A percentile compares a stretch with the other conserved stretches of the same genome.
These are phyloP conservation scores for Chaenocephalus aceratus DNA, from an alignment of 2,113 vertebrate genomes.

Conservation along the genomic window DNA sequence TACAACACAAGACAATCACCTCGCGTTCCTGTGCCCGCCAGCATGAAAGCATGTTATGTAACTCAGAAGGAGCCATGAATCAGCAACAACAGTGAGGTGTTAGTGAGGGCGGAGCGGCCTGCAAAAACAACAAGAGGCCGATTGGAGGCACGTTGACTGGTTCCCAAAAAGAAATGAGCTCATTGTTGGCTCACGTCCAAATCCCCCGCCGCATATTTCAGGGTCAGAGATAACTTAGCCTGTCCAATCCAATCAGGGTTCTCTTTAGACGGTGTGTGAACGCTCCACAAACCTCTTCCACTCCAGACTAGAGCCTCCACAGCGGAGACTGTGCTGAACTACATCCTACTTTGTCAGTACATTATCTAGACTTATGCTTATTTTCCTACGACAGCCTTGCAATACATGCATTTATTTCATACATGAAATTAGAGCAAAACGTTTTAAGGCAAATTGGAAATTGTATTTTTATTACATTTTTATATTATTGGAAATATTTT, in stretches of 20 bases:
- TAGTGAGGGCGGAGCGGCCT: conserved; percentile 21
- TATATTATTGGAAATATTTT: too few relatives aligned
- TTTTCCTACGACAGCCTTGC: too few relatives aligned
- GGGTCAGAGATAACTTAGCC: conserved; percentile 78
- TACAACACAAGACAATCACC: conserved; percentile 31
- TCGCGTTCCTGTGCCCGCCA: conserved; percentile 42
- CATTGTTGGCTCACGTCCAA: conserved; percentile 81
- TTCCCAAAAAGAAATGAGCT: conserved; percentile 79
- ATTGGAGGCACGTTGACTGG: conserved; percentile 62
- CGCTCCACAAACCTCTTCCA: background rate
- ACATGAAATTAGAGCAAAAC: too few relatives aligned
- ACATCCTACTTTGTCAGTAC: background rate
- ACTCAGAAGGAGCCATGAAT: conserved; percentile 72
- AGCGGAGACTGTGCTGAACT: background rate
- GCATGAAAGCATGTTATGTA: conserved; percentile 72
- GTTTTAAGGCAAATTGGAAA: too few relatives aligned
- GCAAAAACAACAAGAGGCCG: conserved; percentile 69
- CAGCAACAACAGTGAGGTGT: conserved; percentile 65
- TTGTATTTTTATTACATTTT: too few relatives aligned
- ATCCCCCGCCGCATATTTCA: conserved; percentile 77
- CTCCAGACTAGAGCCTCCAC: conserved; percentile 4
- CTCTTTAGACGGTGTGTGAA: conserved; percentile 50
- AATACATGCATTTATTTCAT: too few relatives aligned
- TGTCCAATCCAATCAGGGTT: conserved; percentile 75
- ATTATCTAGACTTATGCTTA: background rate